phyloP scores from a whole-genome alignment of 2,888 invertebrate species.

The Myathropa florea region DNA sequence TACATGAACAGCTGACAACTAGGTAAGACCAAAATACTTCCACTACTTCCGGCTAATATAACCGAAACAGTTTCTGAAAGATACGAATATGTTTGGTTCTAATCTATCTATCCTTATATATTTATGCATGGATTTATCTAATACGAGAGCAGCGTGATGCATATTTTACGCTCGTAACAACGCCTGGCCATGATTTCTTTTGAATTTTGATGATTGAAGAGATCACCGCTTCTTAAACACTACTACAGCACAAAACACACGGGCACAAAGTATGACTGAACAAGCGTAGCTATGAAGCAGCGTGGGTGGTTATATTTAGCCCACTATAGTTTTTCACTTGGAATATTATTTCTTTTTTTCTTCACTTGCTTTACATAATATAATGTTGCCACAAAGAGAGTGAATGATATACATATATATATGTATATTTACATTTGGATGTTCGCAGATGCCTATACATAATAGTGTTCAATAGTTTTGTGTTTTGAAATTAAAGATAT shows the following conservation, averaged over 20 bases:
- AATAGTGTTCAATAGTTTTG: conserved; percentile 43
- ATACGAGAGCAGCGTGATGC: background rate
- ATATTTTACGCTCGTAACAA: conserved; percentile 23
- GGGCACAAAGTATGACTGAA: conserved; percentile 39
- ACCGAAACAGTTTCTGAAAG: background rate
- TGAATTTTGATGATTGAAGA: conserved; percentile 55
- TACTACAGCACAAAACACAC: conserved; percentile 17
- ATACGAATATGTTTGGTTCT: background rate
- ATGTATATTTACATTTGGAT: background rate
- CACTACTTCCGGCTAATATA: conserved; percentile 11
- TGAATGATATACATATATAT: background rate
- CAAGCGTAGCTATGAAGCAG: conserved; percentile 35
- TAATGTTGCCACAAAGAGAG: conserved; percentile 20
- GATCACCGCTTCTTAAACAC: conserved; percentile 42
- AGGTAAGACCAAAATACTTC: background rate
- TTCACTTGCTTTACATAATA: conserved; percentile 44
- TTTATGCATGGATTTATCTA: background rate
- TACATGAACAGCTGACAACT: conserved; percentile 34
- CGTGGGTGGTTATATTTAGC: conserved; percentile 69
- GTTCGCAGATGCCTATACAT: background rate
- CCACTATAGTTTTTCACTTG: conserved; percentile 61
- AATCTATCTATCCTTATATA: background rate
- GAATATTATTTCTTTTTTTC: conserved; percentile 47
- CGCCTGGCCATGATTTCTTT: conserved; percentile 54
- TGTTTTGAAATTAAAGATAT: conserved; percentile 26